phyloP scores from a whole-genome alignment of 2,888 invertebrate genomes.

The Spialia ferax region DNA sequence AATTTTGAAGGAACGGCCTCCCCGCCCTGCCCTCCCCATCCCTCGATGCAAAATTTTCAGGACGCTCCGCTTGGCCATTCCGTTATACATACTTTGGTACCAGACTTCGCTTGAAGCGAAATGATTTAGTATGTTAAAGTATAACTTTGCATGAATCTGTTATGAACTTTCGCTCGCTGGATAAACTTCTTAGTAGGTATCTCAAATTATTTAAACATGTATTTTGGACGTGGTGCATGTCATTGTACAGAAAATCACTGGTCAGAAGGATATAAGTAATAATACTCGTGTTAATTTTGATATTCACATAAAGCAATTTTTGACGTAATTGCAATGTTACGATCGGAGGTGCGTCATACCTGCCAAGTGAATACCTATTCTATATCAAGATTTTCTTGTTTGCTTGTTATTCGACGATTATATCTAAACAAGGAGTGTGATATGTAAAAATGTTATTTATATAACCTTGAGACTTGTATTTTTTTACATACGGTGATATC shows the following conservation, averaged over 20 bases:
- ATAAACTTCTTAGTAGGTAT: too few relatives aligned
- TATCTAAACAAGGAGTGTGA: constrained; percentile 39
- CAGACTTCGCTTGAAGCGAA: background rate
- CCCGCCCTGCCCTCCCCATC: constrained; percentile 54
- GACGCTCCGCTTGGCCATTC: constrained; percentile 57
- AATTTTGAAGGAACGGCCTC: constrained; percentile 61
- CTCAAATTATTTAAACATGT: too few relatives aligned
- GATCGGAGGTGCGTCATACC: background rate
- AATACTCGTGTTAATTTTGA: background rate
- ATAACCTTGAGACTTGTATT: constrained; percentile 44
- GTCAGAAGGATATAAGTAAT: background rate
- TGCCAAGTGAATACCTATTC: constrained; percentile 6
- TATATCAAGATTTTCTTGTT: constrained; percentile 37
- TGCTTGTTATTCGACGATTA: constrained; percentile 37
- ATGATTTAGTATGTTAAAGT: background rate
- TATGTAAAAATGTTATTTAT: constrained; percentile 42
- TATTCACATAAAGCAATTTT: background rate
- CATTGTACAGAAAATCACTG: background rate
- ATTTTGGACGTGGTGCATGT: background rate
- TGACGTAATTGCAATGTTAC: background rate
- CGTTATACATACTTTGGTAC: constrained; percentile 23
- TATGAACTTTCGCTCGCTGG: too few relatives aligned
- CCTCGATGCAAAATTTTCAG: constrained; percentile 73
- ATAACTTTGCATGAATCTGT: background rate
- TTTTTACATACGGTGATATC: constrained; percentile 42